Evolutionary conservation across 2,113 vertebrate species (phyloP).

Genomic region (Pterocles burchelli): DNA sequence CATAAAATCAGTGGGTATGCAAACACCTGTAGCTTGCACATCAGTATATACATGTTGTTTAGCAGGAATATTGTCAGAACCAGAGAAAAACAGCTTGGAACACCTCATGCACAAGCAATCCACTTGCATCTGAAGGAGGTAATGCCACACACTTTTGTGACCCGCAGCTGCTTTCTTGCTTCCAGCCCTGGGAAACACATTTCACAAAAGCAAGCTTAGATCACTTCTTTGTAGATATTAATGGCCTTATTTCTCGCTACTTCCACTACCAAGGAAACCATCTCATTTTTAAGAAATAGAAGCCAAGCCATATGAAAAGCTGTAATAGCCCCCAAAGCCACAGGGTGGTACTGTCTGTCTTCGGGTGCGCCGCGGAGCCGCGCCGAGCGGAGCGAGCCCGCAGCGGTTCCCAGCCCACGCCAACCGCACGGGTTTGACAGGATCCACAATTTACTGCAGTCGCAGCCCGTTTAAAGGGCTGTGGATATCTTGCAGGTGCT

Average conservation of each 20-base stretch:
- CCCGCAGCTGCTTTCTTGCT: neutral
- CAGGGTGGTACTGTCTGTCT: conserved; percentile 58
- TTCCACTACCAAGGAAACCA: neutral
- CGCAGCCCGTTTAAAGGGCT: neutral
- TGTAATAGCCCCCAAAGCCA: neutral
- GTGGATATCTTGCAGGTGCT: neutral
- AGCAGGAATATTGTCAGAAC: neutral
- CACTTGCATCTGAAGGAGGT: neutral
- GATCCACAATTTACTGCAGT: fast-evolving
- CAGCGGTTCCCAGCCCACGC: fast-evolving
- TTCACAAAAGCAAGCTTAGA: neutral
- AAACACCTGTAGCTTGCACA: neutral
- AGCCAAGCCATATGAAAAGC: too few relatives aligned
- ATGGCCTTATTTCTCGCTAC: neutral
- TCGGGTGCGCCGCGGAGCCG: neutral
- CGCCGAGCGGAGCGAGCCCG: neutral
- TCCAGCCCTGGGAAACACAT: neutral
- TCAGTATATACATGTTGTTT: neutral
- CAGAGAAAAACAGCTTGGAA: neutral
- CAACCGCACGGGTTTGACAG: fast-evolving
- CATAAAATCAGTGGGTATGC: neutral
- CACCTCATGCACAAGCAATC: neutral
- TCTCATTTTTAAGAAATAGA: fast-evolving
- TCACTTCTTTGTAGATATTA: neutral
- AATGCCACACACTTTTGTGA: neutral